These are phyloP conservation scores for Cybosia mesomella DNA, from an alignment of 2,888 invertebrate genomes.

Conservation along the genomic window DNA sequence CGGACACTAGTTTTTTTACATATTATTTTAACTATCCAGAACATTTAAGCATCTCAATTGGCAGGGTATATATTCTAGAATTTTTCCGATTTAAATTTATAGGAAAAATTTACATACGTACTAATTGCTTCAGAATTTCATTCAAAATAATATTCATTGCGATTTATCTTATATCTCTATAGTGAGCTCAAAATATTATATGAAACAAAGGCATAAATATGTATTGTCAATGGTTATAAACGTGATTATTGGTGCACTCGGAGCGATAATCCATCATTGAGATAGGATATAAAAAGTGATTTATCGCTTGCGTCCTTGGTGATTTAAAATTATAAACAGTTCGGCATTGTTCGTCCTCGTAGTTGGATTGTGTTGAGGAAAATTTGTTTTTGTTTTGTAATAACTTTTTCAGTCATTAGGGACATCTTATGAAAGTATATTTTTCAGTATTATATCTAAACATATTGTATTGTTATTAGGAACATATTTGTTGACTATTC, in stretches of 20 bases:
- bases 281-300: slow-evolving; percentile 71
- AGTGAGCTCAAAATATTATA: not conserved
- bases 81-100: too few relatives aligned
- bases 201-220: not conserved
- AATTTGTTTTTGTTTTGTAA: slow-evolving; percentile 15
- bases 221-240: slow-evolving; percentile 62
- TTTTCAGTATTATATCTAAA: too few relatives aligned
- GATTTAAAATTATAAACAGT: slow-evolving; percentile 69
- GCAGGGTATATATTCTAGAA: too few relatives aligned
- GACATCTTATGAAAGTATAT: not conserved
- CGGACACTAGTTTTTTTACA: too few relatives aligned
- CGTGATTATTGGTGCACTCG: slow-evolving; percentile 63
- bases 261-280: slow-evolving; percentile 73
- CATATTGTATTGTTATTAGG: too few relatives aligned
- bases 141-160: not conserved
- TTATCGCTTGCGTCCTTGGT: slow-evolving; percentile 62
- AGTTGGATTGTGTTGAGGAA: slow-evolving; percentile 11
- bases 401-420: not conserved
- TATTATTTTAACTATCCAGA: too few relatives aligned
- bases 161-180: not conserved
- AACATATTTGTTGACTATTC: too few relatives aligned
- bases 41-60: too few relatives aligned
- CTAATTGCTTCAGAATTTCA: too few relatives aligned
- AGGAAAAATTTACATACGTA: too few relatives aligned
- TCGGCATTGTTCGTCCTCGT: not conserved